Evolutionary conservation across 2,113 vertebrate genomes (phyloP).

Genomic region (Pithys albifrons): DNA sequence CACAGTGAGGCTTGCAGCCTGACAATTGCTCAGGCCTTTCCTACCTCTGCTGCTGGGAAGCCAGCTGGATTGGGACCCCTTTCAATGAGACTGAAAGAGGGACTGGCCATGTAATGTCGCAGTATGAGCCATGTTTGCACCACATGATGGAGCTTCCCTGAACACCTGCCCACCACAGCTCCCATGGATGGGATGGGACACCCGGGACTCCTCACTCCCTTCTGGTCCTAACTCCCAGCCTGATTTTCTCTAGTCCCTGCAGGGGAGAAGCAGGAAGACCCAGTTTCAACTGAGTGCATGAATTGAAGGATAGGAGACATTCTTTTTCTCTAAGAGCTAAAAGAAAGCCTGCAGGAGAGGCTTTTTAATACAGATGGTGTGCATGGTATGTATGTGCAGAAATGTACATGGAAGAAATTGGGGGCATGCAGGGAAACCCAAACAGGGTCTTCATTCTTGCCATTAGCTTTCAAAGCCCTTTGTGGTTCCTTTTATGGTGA

Average conservation of each 20-base stretch:
- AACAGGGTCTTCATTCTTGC: background rate
- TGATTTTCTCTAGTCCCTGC: background rate
- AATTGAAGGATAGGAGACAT: background rate
- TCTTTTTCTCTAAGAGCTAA: background rate
- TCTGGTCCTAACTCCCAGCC: background rate
- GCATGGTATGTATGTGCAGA: background rate
- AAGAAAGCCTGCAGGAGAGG: background rate
- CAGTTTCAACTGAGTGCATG: background rate
- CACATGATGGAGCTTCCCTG: accelerated
- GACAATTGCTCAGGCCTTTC: background rate
- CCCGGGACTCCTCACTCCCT: accelerated
- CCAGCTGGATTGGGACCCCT: background rate
- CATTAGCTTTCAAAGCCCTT: background rate
- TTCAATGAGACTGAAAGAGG: background rate
- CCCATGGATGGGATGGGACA: background rate
- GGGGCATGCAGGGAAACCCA: background rate
- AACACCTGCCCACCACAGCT: background rate
- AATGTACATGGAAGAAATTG: background rate
- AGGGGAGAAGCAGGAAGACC: background rate
- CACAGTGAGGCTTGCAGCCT: background rate
- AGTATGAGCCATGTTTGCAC: background rate
- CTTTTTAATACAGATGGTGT: background rate
- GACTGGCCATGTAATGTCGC: background rate
- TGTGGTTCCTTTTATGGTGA: background rate
- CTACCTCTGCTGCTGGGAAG: background rate